A percentile compares a stretch with the other conserved stretches of the same genome.
phyloP scores from a whole-genome alignment of 2,888 invertebrate species.

The Agrilus biguttatus region DNA sequence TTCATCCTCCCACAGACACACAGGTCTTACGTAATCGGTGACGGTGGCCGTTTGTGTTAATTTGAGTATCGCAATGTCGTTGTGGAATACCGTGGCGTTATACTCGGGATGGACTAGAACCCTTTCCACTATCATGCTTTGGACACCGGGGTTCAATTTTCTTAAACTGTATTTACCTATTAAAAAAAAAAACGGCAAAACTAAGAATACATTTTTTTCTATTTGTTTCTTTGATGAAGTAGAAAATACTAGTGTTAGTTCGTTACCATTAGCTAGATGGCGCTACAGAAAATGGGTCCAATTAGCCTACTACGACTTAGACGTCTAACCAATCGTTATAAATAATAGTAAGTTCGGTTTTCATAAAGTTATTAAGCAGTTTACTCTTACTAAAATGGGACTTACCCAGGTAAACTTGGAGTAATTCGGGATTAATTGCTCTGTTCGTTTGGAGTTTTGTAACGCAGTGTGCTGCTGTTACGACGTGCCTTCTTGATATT shows the following conservation, averaged over 20 bases:
- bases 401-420: conserved; percentile 28
- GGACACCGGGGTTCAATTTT: conserved; percentile 31
- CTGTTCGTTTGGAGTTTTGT: conserved; percentile 25
- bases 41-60: conserved; percentile 35
- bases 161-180: conserved; percentile 22
- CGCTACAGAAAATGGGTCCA: background rate
- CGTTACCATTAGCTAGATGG: background rate
- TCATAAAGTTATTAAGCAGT: no score
- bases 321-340: no score
- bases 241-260: no score
- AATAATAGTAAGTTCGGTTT: no score
- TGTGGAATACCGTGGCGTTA: conserved; percentile 24
- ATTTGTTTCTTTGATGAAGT: background rate
- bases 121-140: conserved; percentile 30
- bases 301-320: no score
- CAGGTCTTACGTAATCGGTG: conserved; percentile 37
- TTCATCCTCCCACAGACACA: conserved; percentile 39
- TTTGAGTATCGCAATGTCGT: conserved; percentile 41
- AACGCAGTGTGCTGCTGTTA: conserved; percentile 54
- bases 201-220: no score
- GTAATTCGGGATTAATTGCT: conserved; percentile 20
- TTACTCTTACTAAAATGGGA: no score
- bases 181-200: conserved; percentile 6
- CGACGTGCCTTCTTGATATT: conserved; percentile 37
- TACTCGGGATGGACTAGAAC: conserved; percentile 31